Evolutionary conservation across 2,113 vertebrate genomes (phyloP).

Genomic region (Ursus arctos): DNA sequence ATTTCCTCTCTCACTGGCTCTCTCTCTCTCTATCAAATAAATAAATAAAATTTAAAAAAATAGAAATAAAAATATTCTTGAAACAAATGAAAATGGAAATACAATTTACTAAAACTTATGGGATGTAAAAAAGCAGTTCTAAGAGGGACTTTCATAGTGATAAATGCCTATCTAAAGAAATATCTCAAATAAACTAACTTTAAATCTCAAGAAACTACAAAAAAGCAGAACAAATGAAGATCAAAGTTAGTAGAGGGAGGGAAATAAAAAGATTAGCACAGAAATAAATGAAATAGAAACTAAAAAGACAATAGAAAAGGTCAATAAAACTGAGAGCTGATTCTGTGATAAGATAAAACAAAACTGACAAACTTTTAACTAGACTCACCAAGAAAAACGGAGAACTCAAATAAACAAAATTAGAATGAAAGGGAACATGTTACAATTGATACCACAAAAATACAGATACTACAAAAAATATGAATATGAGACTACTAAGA

Average conservation of each 20-base stretch:
- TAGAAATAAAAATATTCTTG: not conserved
- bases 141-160: not conserved
- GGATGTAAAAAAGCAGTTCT: not conserved
- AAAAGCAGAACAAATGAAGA: not conserved
- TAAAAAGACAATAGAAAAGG: not conserved
- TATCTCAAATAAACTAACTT: not conserved
- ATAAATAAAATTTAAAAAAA: too few relatives aligned
- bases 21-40: too few relatives aligned
- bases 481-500: not conserved
- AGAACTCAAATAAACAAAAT: not conserved
- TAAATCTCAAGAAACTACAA: not conserved
- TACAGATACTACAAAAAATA: not conserved
- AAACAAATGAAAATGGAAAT: not conserved
- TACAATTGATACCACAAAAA: not conserved
- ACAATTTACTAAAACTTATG: not conserved
- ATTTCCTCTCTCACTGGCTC: too few relatives aligned
- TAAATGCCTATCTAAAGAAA: not conserved
- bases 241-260: not conserved
- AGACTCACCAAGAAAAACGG: not conserved
- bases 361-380: not conserved
- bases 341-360: not conserved
- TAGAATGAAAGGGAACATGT: not conserved
- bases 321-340: not conserved
- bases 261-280: not conserved
- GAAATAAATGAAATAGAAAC: not conserved